Evolutionary conservation across 2,888 invertebrate species (phyloP), one percentile per base, ranked within the genome.

Genomic region (Drosophila borborema): DNA sequence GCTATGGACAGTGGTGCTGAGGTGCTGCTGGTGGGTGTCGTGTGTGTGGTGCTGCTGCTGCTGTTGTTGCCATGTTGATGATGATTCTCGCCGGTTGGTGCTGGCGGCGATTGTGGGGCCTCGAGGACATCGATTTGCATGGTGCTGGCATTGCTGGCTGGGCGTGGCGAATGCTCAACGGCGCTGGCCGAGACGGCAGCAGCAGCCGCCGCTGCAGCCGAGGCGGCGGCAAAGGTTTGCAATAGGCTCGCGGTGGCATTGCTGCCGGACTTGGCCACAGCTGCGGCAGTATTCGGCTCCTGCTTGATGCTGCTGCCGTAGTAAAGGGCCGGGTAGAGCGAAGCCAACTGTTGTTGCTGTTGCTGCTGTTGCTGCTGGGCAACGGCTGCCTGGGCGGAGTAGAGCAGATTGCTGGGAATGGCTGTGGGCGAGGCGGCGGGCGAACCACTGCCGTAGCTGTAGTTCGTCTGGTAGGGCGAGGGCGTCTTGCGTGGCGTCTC

Each of bases 391-490:
- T 74, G 81, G 14, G 72, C 74, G 23, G 81, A 74, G 49, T 81
- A 82, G 14, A 80, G 43, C 43, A 77, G 73, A 74, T 79, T 80
- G 85, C 71, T 82, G 54, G 73, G 64, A 31, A 89, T 81, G 7
- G 67, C 74, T 14, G 78, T 86, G 31, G 91, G 87, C 5, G 91
- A 89, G 40, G 71, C 81, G 6, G 82, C 64, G 16, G 93, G 92
- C 0, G 93, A 92, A 31, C 78, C 86, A 56, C 90, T 90, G 59
- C 90, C 89, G 41, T 86, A 89, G 67, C 92, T 92, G 7, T 91
- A 92, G 59, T 76, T 89, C n/a, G 91, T 91, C 63, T 91, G 91
- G 64, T 91, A 91, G 0, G 93, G 93, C 0, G 93, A 93, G 0
- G 93, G 92, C 0, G 93, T 92, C 77, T 92, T 93, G 23, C 91